phyloP scores from a whole-genome alignment of 2,888 invertebrate genomes.

The Anthoptus insignis region DNA sequence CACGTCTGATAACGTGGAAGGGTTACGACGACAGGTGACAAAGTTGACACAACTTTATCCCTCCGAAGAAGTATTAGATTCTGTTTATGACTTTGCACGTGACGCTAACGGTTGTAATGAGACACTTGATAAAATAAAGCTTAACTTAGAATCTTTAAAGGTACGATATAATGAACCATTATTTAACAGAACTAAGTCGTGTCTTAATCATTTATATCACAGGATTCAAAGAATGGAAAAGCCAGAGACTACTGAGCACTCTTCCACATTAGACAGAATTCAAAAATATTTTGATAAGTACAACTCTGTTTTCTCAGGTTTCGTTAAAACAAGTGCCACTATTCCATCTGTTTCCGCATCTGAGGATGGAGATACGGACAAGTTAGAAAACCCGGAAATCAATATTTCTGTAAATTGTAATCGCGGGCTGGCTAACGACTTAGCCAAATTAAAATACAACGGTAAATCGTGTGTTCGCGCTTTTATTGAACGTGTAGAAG shows the following conservation, averaged over 20 bases:
- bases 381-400: background rate
- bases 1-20: constrained; percentile 10
- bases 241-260: background rate
- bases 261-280: background rate
- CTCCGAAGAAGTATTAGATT: constrained; percentile 12
- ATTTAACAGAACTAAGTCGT: background rate
- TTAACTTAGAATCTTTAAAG: background rate
- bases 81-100: background rate
- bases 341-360: background rate
- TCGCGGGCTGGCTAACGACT: background rate
- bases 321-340: background rate
- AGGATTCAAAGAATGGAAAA: constrained; percentile 8
- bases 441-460: constrained; percentile 12
- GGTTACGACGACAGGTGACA: constrained; percentile 8
- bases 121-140: constrained; percentile 16
- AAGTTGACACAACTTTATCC: constrained; percentile 13
- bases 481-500: constrained; percentile 7
- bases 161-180: background rate
- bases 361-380: too few species aligned
- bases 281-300: background rate
- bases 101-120: constrained; percentile 15
- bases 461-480: constrained; percentile 15
- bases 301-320: background rate
- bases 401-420: constrained; percentile 3
- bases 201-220: constrained; percentile 3